Evolutionary conservation across 2,113 vertebrate species (phyloP).

Genomic region (Crotalus viridis): DNA sequence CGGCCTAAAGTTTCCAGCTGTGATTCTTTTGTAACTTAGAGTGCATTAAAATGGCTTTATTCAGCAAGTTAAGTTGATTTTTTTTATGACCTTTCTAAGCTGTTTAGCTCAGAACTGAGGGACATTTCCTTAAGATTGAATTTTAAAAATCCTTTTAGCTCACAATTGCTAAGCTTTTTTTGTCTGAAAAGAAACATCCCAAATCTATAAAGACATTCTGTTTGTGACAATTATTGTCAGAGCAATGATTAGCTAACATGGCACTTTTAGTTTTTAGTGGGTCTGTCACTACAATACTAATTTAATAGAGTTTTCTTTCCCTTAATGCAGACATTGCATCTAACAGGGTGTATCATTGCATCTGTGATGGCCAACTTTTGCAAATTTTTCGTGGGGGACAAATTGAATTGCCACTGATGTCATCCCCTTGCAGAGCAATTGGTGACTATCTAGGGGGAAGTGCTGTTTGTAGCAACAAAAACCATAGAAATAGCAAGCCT

Average conservation of each 20-base stretch:
- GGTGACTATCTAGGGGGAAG: neutral
- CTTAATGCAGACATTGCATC: slow-evolving; percentile 37
- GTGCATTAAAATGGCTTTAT: slow-evolving; percentile 73
- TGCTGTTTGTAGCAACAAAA: neutral
- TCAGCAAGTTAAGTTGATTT: slow-evolving; percentile 78
- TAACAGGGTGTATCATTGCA: slow-evolving; percentile 8
- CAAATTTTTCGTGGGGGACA: slow-evolving; percentile 52
- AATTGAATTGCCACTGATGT: slow-evolving; percentile 57
- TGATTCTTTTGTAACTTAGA: slow-evolving; percentile 71
- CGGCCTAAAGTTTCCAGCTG: slow-evolving; percentile 67
- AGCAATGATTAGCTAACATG: slow-evolving; percentile 59
- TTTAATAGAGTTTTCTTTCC: slow-evolving; percentile 54
- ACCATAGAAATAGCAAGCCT: slow-evolving; percentile 6
- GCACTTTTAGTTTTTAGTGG: slow-evolving; percentile 51
- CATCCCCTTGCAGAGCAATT: slow-evolving; percentile 25
- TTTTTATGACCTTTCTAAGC: slow-evolving; percentile 77
- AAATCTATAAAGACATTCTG: slow-evolving; percentile 66
- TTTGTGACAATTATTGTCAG: slow-evolving; percentile 62
- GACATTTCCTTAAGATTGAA: slow-evolving; percentile 69
- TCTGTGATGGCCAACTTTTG: slow-evolving; percentile 44
- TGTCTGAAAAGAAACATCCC: slow-evolving; percentile 52
- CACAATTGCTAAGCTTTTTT: slow-evolving; percentile 52
- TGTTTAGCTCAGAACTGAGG: slow-evolving; percentile 66
- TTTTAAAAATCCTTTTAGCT: slow-evolving; percentile 70
- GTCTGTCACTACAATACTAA: slow-evolving; percentile 35